Percentiles rank a stretch among this genome's conserved stretches.
phyloP scores from a whole-genome alignment of 1,140 invertebrate species.

The Pseudomyrmex dendroicus region DNA sequence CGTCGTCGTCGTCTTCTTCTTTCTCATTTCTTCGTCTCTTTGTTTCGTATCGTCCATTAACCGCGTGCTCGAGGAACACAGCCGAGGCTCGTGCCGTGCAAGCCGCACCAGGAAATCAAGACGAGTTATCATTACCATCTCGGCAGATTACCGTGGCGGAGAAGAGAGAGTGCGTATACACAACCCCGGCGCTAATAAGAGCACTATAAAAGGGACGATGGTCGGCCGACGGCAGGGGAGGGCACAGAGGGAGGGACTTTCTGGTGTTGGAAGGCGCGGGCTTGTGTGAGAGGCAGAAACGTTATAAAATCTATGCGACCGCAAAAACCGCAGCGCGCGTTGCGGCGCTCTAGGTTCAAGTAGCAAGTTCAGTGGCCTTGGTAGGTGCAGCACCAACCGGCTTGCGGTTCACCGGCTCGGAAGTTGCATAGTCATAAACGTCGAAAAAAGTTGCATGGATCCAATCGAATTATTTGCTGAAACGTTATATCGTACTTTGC shows the following conservation, averaged over 20 bases:
- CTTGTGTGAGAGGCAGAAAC: constrained; percentile 49
- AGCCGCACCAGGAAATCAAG: constrained; percentile 79
- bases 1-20: constrained; percentile 22
- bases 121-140: constrained; percentile 78
- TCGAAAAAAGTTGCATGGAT: constrained; percentile 32
- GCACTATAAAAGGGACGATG: constrained; percentile 56
- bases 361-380: constrained; percentile 79
- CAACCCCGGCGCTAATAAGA: constrained; percentile 68
- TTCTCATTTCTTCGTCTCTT: constrained; percentile 64
- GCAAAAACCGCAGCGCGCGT: constrained; percentile 74
- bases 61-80: constrained; percentile 41
- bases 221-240: constrained; percentile 3
- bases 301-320: constrained; percentile 78
- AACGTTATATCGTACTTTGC: constrained; percentile 12
- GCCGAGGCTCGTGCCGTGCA: constrained; percentile 75
- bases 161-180: constrained; percentile 47
- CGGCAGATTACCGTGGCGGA: constrained; percentile 65
- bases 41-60: constrained; percentile 69
- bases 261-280: constrained; percentile 12
- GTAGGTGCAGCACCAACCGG: constrained; percentile 49
- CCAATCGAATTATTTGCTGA: constrained; percentile 11
- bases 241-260: background rate
- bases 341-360: constrained; percentile 73
- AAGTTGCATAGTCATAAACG: constrained; percentile 32
- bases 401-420: constrained; percentile 14